Conservation (phyloP, 2,888 invertebrate species). For the Drosophila maculinotata region DNA sequence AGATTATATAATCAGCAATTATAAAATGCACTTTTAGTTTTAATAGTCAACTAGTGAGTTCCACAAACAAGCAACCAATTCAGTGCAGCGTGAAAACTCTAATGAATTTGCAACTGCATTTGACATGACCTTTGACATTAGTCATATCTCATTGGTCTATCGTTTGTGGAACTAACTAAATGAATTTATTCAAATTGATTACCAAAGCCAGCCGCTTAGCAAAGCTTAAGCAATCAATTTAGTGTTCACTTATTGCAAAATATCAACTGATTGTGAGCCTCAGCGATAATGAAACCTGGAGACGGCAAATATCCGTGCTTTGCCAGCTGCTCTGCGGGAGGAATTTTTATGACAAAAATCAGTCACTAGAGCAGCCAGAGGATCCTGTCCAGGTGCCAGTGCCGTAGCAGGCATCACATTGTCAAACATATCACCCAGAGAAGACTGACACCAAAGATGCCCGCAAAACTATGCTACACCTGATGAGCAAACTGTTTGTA, state of each 20-base stretch:
- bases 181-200: constrained; percentile 42
- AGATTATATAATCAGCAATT: constrained; percentile 1
- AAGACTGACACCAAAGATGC: constrained; percentile 47
- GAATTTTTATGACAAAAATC: constrained; percentile 21
- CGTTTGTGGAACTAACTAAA: constrained; percentile 34
- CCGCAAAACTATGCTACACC: constrained; percentile 74
- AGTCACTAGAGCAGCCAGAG: constrained; percentile 25
- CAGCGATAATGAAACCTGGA: constrained; percentile 33
- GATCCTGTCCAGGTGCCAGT: constrained; percentile 21
- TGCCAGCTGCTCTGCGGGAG: constrained; percentile 30
- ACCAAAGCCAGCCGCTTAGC: constrained; percentile 18
- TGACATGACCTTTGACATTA: constrained; percentile 9
- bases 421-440: constrained; percentile 69
- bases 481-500: constrained; percentile 72
- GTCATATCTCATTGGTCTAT: constrained; percentile 34
- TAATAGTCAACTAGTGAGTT: constrained; percentile 31
- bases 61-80: constrained; percentile 41
- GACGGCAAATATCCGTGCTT: not conserved
- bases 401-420: constrained; percentile 30
- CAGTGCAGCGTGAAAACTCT: not conserved
- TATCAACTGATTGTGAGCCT: constrained; percentile 56
- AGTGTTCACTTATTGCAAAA: constrained; percentile 51
- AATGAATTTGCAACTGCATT: not conserved
- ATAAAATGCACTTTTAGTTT: constrained; percentile 34
- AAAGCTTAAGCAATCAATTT: constrained; percentile 42